Evolutionary conservation across 2,113 vertebrate species (phyloP).

Genomic region (Lipotes vexillifer): DNA sequence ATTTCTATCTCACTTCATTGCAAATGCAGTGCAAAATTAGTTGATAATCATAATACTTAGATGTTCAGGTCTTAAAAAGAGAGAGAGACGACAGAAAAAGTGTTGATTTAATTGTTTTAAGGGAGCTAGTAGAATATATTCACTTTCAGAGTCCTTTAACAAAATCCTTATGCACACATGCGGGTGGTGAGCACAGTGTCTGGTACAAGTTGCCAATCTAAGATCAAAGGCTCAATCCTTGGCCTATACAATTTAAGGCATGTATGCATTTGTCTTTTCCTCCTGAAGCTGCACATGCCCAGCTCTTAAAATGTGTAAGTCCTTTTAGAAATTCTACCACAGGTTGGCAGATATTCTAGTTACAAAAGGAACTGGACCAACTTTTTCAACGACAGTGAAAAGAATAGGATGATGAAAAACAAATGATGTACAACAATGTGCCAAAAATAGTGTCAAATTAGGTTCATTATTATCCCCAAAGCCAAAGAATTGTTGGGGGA

Average conservation of each 20-base stretch:
- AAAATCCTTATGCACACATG: neutral
- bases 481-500: neutral
- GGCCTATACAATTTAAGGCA: neutral
- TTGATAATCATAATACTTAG: neutral
- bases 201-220: neutral
- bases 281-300: neutral
- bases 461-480: neutral
- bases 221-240: conserved; percentile 28
- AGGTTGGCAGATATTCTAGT: neutral
- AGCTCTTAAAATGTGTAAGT: conserved; percentile 10
- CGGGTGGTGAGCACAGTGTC: neutral
- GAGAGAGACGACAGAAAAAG: neutral
- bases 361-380: neutral
- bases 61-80: neutral
- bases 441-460: neutral
- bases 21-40: conserved; percentile 10
- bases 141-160: neutral
- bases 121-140: neutral
- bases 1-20: neutral
- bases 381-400: conserved; percentile 24
- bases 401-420: conserved; percentile 13
- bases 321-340: conserved; percentile 8
- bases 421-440: neutral
- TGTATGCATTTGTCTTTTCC: neutral
- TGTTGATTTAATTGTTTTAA: neutral